Base-by-base conservation (phyloP, 2,113 vertebrate genomes). In the Aviceda subcristata region DNA sequence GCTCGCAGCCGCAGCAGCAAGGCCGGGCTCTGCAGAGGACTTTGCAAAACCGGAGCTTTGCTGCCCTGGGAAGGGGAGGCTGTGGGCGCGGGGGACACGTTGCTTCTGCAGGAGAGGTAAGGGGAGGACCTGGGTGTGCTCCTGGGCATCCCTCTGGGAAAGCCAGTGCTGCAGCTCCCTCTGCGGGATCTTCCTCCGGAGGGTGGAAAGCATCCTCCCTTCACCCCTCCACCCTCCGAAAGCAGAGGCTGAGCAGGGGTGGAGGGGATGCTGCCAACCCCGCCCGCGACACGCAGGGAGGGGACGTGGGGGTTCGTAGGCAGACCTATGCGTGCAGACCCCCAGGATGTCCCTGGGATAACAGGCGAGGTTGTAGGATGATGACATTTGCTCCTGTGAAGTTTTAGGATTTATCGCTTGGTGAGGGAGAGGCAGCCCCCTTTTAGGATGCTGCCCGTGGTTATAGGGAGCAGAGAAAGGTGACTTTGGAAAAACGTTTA, bases 251-350 rank as follows among this genome's bases (percentile, higher is more conserved):
- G 66, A 41, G 32, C 63, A 45, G 26, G 9, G 30, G 1, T 38
- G 66, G 30, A 34, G 23, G 34, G 6, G 12, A 3, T 3, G 12
- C 51, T 76, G 64, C 24, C 21, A 39, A 34, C 11, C 27, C 63
- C 57, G 30, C 51, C 16, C 0, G 2, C 1, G 8, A 38, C 14
- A 21, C 1, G 1, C 1, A 1, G 12, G 9, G n/a, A 67, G 12
- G 32, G 57, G 6, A 4, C 1, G 1, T 7, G 32, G 36, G 34
- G 13, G 2, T 32, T 90, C 20, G 12, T 1, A 6, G 41, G 53
- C 51, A 78, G 55, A 27, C 0, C 5, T 2, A 2, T 4, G 21
- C 4, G 0, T 36, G 19, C 21, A 80, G 60, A 80, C 2, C 55
- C 7, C 21, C 20, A 6, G 0, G 1, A 39, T 29, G 14, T 15